These are phyloP conservation scores for Lottia gigantea DNA, from an alignment of 2,888 invertebrate species.

Conservation along the genomic window DNA sequence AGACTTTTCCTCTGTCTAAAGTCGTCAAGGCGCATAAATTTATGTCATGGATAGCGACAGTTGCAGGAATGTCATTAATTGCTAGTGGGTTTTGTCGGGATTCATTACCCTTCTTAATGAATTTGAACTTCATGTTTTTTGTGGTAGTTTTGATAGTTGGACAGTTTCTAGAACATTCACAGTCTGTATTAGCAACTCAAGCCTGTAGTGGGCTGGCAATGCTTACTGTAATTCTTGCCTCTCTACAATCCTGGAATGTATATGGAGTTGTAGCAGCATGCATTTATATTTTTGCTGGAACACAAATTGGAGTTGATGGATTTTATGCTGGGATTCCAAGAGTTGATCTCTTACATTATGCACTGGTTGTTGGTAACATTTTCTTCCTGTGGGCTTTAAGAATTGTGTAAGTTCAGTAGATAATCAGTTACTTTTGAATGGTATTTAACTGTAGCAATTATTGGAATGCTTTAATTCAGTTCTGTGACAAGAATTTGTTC, in stretches of 20 bases:
- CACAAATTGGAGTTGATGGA: slow-evolving; percentile 54
- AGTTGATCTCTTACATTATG: slow-evolving; percentile 61
- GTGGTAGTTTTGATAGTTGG: slow-evolving; percentile 38
- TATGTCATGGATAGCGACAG: slow-evolving; percentile 49
- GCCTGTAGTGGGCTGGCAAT: slow-evolving; percentile 56
- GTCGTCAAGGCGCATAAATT: slow-evolving; percentile 46
- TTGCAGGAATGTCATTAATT: slow-evolving; percentile 53
- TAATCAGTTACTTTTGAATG: too few relatives aligned
- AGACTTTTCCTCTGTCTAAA: slow-evolving; percentile 37
- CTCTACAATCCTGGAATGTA: slow-evolving; percentile 41
- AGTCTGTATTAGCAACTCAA: slow-evolving; percentile 43
- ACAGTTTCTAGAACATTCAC: slow-evolving; percentile 39
- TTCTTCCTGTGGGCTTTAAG: slow-evolving; percentile 41
- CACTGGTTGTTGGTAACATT: slow-evolving; percentile 50
- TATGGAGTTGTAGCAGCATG: slow-evolving; percentile 49
- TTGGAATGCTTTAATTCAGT: too few relatives aligned
- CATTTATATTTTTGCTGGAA: slow-evolving; percentile 50
- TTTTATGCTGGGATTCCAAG: slow-evolving; percentile 40
- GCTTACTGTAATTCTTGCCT: slow-evolving; percentile 49
- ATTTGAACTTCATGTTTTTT: slow-evolving; percentile 44
- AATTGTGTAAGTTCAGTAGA: neutral
- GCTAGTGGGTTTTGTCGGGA: slow-evolving; percentile 53
- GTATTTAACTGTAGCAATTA: too few relatives aligned
- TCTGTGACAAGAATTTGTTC: too few relatives aligned
- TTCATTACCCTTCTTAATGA: slow-evolving; percentile 39